Conservation (phyloP, 2,113 vertebrate genomes). For the Serilophus lunatus region DNA sequence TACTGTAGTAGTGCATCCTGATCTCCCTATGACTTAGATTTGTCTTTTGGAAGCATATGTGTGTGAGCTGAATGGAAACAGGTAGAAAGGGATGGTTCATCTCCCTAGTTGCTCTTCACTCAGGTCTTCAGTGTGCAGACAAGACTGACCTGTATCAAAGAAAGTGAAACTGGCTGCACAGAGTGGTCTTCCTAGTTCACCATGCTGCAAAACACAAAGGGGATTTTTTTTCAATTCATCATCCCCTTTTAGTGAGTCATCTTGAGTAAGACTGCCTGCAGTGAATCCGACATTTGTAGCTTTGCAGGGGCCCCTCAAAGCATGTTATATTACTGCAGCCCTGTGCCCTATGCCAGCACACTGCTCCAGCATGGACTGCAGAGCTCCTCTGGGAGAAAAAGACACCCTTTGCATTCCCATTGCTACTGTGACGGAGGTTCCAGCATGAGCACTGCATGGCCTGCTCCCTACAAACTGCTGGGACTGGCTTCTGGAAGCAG, state of each 20-base stretch:
- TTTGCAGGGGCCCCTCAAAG: background rate
- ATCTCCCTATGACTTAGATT: background rate
- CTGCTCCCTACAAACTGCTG: background rate
- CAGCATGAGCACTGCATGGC: background rate
- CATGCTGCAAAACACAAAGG: background rate
- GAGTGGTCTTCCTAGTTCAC: background rate
- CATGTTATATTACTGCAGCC: background rate
- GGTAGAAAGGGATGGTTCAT: background rate
- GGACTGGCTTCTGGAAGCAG: background rate
- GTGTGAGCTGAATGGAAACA: background rate
- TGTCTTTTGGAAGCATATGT: background rate
- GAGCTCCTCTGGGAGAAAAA: background rate
- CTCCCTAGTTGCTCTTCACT: background rate
- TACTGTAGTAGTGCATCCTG: background rate
- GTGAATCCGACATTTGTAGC: background rate
- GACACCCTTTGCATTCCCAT: background rate
- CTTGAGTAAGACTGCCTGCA: background rate
- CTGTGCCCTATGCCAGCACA: rapidly evolving
- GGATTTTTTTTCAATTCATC: slow-evolving; percentile 22
- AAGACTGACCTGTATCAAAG: background rate
- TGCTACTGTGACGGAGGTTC: background rate
- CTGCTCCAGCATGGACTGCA: background rate
- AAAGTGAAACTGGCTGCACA: slow-evolving; percentile 26
- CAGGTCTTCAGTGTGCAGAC: background rate
- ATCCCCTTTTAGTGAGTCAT: slow-evolving; percentile 31